phyloP scores from a whole-genome alignment of 2,113 vertebrate genomes.

The Anolis carolinensis region DNA sequence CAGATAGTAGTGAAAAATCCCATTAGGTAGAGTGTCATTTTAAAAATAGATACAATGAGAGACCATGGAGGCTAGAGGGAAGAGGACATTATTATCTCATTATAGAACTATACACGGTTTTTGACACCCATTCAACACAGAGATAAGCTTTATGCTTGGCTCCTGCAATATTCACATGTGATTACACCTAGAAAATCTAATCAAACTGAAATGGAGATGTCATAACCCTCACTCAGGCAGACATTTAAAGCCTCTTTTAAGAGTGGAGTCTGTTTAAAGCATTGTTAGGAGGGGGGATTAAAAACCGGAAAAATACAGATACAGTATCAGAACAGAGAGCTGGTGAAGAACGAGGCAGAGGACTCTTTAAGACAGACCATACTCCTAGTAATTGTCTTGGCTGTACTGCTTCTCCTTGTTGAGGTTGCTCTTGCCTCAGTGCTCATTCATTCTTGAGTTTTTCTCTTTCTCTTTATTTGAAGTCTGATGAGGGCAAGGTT shows the following conservation, averaged over 20 bases:
- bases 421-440: no score
- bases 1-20: background rate
- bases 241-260: background rate
- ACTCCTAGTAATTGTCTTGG: no score
- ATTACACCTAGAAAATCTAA: background rate
- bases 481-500: no score
- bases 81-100: constrained; percentile 17
- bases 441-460: no score
- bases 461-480: no score
- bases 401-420: no score
- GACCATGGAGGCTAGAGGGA: background rate
- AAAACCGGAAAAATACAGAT: background rate
- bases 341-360: background rate
- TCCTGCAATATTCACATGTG: background rate
- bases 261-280: background rate
- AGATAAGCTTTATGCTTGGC: constrained; percentile 26
- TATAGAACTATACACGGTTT: constrained; percentile 19
- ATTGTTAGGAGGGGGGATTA: background rate
- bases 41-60: constrained; percentile 15
- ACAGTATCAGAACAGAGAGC: background rate
- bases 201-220: background rate
- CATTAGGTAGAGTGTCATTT: background rate
- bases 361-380: no score
- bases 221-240: constrained; percentile 16
- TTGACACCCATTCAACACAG: background rate